Base-by-base conservation (phyloP, 2,888 invertebrate species). In the Scaptomyza flava region DNA sequence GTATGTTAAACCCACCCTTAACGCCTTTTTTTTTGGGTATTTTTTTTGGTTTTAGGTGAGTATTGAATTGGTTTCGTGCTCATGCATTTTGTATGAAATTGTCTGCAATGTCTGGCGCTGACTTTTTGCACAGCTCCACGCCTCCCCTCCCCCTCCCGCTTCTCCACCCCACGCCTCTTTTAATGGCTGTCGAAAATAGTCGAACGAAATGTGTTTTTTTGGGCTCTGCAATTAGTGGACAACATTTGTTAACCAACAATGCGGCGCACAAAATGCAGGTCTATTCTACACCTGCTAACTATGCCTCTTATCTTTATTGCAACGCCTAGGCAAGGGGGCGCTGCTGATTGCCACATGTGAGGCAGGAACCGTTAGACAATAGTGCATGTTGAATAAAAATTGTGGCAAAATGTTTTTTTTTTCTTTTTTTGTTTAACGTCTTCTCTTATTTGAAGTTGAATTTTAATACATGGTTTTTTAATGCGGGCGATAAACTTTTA, bases 401-500 rank as follows among this genome's bases (percentile, higher is more conserved):
- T 27, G 27, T 27, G 27, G 27, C 27, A 27, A 27, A 27, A 4
- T 27, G 6, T 27, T 27, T 42, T 51, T 54, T 52, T 45, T 71
- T n/a, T 9, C 48, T 30, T 27, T 31, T 41, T n/a, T 14, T 33
- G 2, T 33, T 14, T 2, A 7, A 7, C 20, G 6, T 17, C 43
- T 57, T 50, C 34, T 50, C 54, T 66, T 65, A 77, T 87, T 86
- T 87, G 71, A 81, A 87, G 87, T 80, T 77, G 87, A 81, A 87
- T 87, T 84, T 84, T 85, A 84, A 84, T 84, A 87, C 87, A 85
- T 85, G 81, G 78, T 85, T 87, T 81, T 85, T 87, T 87, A 87
- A 84, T 84, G 87, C 84, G 84, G 84, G 84, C 86, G 85, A 85
- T 85, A 85, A 85, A 87, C 79, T 87, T 85, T 85, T 85, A 87